Evolutionary conservation across 2,797 vertebrate species (phyloP).

Genomic region (Spheniscus humboldti): DNA sequence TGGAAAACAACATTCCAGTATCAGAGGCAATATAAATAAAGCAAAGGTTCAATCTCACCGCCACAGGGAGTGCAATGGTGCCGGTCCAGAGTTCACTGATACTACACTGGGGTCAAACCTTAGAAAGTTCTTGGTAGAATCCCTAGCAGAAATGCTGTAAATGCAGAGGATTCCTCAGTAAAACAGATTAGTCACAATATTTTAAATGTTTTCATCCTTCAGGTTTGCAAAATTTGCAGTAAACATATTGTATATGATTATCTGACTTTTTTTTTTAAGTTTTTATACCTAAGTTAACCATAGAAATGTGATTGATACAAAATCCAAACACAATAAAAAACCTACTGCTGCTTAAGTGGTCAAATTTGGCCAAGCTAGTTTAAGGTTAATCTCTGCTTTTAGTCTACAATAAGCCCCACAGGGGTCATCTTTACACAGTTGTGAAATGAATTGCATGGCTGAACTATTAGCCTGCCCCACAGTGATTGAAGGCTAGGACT

Average conservation of each 20-base stretch:
- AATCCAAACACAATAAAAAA: background rate
- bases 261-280: background rate
- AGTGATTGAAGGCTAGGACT: background rate
- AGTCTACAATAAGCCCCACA: background rate
- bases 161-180: background rate
- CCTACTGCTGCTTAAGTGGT: background rate
- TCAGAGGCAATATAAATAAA: background rate
- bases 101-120: background rate
- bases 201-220: background rate
- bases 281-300: background rate
- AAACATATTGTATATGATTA: background rate
- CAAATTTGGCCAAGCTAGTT: background rate
- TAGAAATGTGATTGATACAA: background rate
- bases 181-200: background rate
- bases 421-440: background rate
- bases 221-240: background rate
- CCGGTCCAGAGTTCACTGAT: background rate
- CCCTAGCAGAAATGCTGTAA: background rate
- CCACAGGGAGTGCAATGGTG: background rate
- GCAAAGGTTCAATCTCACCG: background rate
- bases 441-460: background rate
- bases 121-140: background rate
- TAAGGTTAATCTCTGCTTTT: constrained; percentile 9
- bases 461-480: background rate
- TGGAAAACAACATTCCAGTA: background rate